These are phyloP conservation scores for Romanogobio albipinnatus DNA, from an alignment of 2,113 vertebrate species.

Conservation along the genomic window DNA sequence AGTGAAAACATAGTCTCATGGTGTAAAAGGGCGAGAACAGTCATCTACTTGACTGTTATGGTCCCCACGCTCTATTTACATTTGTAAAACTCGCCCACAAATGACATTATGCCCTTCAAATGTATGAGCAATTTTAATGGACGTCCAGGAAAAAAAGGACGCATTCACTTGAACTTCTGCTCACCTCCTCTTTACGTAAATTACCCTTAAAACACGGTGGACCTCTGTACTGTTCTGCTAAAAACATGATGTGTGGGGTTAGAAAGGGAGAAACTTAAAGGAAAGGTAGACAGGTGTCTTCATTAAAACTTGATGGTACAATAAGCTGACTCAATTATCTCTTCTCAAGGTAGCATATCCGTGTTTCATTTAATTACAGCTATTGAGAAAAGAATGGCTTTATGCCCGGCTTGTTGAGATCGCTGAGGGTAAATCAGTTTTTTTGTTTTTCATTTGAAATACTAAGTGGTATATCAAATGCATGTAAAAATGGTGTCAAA, in stretches of 20 bases:
- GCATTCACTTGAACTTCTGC: background rate
- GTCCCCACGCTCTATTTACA: background rate
- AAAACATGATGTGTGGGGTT: background rate
- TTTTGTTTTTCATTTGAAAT: background rate
- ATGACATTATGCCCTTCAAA: background rate
- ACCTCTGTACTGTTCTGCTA: background rate
- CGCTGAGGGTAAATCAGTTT: background rate
- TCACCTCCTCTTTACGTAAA: background rate
- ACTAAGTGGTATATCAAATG: background rate
- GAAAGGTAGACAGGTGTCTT: background rate
- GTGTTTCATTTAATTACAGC: background rate
- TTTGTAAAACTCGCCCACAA: background rate
- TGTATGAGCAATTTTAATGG: background rate
- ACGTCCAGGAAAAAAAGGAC: background rate
- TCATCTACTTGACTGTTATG: background rate
- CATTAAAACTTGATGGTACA: background rate
- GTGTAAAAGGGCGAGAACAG: background rate
- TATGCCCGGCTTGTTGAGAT: background rate
- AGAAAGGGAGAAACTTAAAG: background rate
- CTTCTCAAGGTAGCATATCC: conserved; percentile 12
- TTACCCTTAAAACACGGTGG: background rate
- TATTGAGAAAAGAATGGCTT: conserved; percentile 12
- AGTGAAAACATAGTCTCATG: background rate
- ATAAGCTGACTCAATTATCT: background rate
- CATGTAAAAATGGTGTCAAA: background rate